Evolutionary conservation across 2,888 invertebrate genomes (phyloP).

Genomic region (Bellardia bayeri): DNA sequence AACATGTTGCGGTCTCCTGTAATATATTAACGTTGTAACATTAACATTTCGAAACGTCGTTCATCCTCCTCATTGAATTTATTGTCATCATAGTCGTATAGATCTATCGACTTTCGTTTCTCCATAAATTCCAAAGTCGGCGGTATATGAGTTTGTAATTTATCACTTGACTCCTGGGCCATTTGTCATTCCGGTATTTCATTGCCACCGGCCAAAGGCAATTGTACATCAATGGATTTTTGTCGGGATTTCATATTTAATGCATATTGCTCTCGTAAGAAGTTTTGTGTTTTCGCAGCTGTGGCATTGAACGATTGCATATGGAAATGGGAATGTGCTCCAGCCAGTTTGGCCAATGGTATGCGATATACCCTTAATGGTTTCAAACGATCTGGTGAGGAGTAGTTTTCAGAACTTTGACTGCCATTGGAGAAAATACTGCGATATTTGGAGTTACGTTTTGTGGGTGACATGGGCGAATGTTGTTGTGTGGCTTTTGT

Average conservation of each 20-base stretch:
- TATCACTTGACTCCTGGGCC: slow-evolving; percentile 1
- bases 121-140: slow-evolving; percentile 68
- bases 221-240: slow-evolving; percentile 74
- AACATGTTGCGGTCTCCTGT: too few species aligned
- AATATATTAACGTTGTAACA: slow-evolving; percentile 61
- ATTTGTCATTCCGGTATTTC: slow-evolving; percentile 63
- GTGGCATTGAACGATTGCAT: slow-evolving; percentile 77
- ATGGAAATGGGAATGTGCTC: slow-evolving; percentile 80
- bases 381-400: slow-evolving; percentile 79
- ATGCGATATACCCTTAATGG: slow-evolving; percentile 81
- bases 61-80: slow-evolving; percentile 75
- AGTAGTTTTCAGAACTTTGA: slow-evolving; percentile 56
- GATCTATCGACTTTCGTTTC: slow-evolving; percentile 72
- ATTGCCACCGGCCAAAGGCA: slow-evolving; percentile 59
- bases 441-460: slow-evolving; percentile 78
- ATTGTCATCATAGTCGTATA: slow-evolving; percentile 74
- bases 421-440: slow-evolving; percentile 75
- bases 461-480: slow-evolving; percentile 79
- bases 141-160: slow-evolving; percentile 34
- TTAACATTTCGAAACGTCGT: slow-evolving; percentile 67
- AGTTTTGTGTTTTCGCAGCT: slow-evolving; percentile 58
- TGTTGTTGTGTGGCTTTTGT: slow-evolving; percentile 73
- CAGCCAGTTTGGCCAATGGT: slow-evolving; percentile 79
- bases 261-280: slow-evolving; percentile 58
- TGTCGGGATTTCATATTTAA: slow-evolving; percentile 69